Percentiles rank a stretch among this genome's conserved stretches.
Evolutionary conservation across 1,140 invertebrate species (phyloP).

Genomic region (Aphelenchoides avenae): DNA sequence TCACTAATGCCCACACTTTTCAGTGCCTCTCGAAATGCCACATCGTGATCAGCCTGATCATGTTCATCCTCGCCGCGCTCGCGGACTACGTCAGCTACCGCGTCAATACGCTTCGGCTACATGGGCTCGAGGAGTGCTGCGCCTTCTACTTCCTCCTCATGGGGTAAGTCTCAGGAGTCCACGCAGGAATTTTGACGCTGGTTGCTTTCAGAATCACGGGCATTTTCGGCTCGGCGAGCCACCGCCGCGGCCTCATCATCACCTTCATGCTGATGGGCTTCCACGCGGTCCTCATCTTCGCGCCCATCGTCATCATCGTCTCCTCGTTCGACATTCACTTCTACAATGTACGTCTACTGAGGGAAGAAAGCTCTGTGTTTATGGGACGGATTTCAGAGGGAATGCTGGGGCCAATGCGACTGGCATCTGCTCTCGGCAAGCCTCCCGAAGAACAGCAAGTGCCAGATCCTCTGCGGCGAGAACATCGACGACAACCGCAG

Average conservation of each 20-base stretch:
- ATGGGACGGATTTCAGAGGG: constrained; percentile 31
- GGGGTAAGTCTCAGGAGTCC: constrained; percentile 27
- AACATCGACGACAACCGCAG: constrained; percentile 39
- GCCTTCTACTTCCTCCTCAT: constrained; percentile 46
- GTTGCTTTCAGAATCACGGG: constrained; percentile 41
- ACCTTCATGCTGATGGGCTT: constrained; percentile 44
- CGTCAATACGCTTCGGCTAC: constrained; percentile 41
- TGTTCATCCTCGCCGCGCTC: constrained; percentile 33
- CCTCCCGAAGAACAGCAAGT: constrained; percentile 41
- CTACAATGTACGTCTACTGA: constrained; percentile 34
- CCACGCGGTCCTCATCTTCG: constrained; percentile 30
- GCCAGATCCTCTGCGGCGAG: constrained; percentile 47
- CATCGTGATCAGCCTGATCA: constrained; percentile 39
- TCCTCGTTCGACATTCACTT: constrained; percentile 52
- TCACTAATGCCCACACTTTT: too few species aligned
- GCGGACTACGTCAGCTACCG: constrained; percentile 41
- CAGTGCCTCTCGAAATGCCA: constrained; percentile 47
- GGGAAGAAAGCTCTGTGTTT: neutral
- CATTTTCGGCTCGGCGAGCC: constrained; percentile 43
- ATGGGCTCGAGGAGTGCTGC: constrained; percentile 45
- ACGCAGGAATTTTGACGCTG: too few species aligned
- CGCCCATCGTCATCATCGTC: constrained; percentile 45
- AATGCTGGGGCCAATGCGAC: constrained; percentile 50
- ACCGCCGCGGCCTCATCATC: constrained; percentile 47
- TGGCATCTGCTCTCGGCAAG: constrained; percentile 44